Conservation (phyloP, 2,797 vertebrate genomes). For the Leptodactylus fallax region DNA sequence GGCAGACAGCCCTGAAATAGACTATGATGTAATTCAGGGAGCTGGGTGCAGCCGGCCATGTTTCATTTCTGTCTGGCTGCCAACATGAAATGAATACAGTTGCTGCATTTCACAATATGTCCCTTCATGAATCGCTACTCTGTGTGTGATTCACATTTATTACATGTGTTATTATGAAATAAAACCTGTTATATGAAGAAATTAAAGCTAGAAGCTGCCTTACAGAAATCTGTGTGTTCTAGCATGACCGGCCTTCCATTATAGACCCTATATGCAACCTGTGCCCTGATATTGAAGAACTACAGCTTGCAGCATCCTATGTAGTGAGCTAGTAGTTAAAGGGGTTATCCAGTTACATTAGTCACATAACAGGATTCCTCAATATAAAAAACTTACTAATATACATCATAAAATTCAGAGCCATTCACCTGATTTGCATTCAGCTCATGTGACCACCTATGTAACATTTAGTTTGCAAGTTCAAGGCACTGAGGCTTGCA, state of each 20-base stretch:
- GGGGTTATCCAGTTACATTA: too few species aligned
- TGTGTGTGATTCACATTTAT: not conserved
- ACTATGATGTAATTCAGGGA: conserved; percentile 32
- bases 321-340: not conserved
- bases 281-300: not conserved
- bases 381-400: too few species aligned
- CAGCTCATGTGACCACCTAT: too few species aligned
- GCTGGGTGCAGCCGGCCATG: not conserved
- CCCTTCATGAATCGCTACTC: not conserved
- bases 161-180: not conserved
- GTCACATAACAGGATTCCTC: too few species aligned
- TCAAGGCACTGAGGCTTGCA: too few species aligned
- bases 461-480: too few species aligned
- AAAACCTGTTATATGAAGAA: not conserved
- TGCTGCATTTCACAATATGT: not conserved
- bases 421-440: too few species aligned
- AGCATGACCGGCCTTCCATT: not conserved
- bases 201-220: not conserved
- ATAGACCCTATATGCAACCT: not conserved
- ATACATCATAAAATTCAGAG: too few species aligned
- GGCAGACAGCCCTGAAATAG: conserved; percentile 1
- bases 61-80: conserved; percentile 9
- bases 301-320: not conserved
- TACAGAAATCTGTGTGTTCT: not conserved
- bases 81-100: conserved; percentile 9